phyloP scores from a whole-genome alignment of 2,113 vertebrate species.

The Thomomys bottae region DNA sequence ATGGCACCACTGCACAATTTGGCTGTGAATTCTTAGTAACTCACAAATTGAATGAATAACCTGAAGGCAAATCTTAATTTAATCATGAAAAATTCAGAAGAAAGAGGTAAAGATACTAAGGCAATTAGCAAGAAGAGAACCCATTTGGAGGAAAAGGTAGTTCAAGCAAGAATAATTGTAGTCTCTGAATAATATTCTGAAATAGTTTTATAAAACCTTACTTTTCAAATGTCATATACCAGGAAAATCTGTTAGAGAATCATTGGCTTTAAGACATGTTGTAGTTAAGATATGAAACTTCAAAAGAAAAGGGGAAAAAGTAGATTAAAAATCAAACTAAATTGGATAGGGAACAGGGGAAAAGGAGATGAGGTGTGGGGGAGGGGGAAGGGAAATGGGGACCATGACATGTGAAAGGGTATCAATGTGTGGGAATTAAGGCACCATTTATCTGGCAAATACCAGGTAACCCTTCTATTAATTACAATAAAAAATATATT shows the following conservation, averaged over 20 bases:
- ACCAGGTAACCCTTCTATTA: too few relatives aligned
- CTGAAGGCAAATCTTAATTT: neutral
- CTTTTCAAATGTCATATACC: constrained; percentile 10
- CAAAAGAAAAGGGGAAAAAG: neutral
- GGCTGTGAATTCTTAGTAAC: neutral
- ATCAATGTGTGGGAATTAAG: too few relatives aligned
- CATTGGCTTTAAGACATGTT: neutral
- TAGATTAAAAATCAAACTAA: too few relatives aligned
- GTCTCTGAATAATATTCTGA: neutral
- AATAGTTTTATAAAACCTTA: neutral
- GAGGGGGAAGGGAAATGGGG: too few relatives aligned
- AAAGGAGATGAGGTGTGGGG: too few relatives aligned
- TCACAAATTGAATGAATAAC: neutral
- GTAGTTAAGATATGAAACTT: constrained; percentile 15
- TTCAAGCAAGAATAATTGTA: neutral
- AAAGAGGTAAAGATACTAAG: neutral
- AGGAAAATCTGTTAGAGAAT: constrained; percentile 31
- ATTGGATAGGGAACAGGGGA: too few relatives aligned
- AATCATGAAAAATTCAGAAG: constrained; percentile 1
- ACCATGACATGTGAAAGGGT: too few relatives aligned
- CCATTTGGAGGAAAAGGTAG: neutral
- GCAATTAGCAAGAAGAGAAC: neutral
- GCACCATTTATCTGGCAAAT: too few relatives aligned
- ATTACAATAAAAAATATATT: too few relatives aligned
- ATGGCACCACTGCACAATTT: neutral